Evolutionary conservation across 2,113 vertebrate genomes (phyloP).

Genomic region (Lophotis ruficrista): DNA sequence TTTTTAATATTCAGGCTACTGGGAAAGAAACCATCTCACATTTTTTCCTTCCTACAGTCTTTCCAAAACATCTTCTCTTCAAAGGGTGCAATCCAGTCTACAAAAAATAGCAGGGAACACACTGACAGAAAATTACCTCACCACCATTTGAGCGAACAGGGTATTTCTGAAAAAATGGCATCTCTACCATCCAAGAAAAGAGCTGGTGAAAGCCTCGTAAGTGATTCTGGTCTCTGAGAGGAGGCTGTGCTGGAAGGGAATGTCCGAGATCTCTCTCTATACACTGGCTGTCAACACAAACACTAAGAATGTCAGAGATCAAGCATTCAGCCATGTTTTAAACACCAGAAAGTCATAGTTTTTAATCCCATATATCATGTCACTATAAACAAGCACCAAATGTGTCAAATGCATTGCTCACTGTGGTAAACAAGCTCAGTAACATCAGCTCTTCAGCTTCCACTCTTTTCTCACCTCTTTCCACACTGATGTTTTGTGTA

Average conservation of each 20-base stretch:
- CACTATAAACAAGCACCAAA: background rate
- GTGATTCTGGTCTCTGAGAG: background rate
- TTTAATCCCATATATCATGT: background rate
- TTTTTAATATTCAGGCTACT: background rate
- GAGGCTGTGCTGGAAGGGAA: background rate
- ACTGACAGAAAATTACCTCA: background rate
- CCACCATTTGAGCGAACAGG: background rate
- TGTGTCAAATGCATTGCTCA: background rate
- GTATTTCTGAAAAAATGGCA: background rate
- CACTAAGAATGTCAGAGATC: conserved; percentile 7
- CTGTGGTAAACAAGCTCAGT: background rate
- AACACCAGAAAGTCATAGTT: conserved; percentile 21
- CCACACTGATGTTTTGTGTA: background rate
- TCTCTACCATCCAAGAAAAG: background rate
- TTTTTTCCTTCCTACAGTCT: background rate
- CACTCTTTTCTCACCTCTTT: background rate
- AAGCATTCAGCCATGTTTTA: background rate
- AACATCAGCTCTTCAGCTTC: background rate
- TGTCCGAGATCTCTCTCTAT: background rate
- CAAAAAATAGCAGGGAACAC: background rate
- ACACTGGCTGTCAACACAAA: background rate
- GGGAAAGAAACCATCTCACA: background rate
- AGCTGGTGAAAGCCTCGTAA: background rate
- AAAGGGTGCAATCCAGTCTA: background rate
- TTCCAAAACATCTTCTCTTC: background rate